Evolutionary conservation across 64 coral and sea anemone species (phyloP), one percentile per base, ranked within the genome.

Genomic region (Dendronephthya gigantea): DNA sequence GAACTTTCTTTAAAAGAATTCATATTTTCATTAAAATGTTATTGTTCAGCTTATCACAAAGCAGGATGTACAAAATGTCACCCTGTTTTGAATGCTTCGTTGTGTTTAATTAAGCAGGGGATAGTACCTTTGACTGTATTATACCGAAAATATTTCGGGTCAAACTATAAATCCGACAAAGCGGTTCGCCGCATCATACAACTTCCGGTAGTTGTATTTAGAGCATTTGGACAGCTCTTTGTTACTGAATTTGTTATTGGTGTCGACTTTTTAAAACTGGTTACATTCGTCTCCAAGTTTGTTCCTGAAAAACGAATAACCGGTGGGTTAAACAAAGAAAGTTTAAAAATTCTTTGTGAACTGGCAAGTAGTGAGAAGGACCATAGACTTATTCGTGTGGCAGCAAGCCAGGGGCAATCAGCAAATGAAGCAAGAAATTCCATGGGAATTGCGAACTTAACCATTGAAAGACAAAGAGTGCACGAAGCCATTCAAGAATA

Each of bases 321-420:
- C 74, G 75, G 47, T 55, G 49, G 86, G 47, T 39, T 88, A 37
- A 82, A 88, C 86, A 88, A 88, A 82, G 70, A 88, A 88, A 86
- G 86, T 50, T 79, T 88, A 19, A 82, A 29, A 74, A 9, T 82
- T 47, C 39, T 88, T 43, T 88, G 72, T 55, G 70, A 88, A 25
- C 74, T 88, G 29, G 70, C 68, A 16, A 88, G 72, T 55, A 79
- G 5, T 82, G 86, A 82, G 30, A 88, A 56, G 49, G 86, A 82
- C 86, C 76, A 48, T 49, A n/a, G 72, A 10, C 72, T 82, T 82
- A 56, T 88, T 43, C 72, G 34, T 51, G 86, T 88, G 17, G 48
- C 86, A 82, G 72, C 69, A 10, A 56, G 86, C 47, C 86, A 88
- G 76, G 40, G 66, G 19, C 72, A 88, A 82, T 55, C 86, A 82